Conservation (phyloP, 2,888 invertebrate genomes). For the Xestia rhomboidea region DNA sequence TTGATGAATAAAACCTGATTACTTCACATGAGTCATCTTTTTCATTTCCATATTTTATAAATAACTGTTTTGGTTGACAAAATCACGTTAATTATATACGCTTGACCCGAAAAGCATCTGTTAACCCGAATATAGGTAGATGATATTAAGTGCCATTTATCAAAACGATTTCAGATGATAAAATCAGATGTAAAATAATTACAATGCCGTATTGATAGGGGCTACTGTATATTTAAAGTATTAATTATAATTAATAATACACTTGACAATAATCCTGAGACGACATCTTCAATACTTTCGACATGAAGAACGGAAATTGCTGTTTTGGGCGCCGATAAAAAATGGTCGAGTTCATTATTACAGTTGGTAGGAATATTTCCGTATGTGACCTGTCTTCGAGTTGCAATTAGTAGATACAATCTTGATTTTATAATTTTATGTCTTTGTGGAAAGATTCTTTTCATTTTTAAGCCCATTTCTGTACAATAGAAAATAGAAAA, state of each 20-base stretch:
- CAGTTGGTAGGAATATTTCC: constrained; percentile 55
- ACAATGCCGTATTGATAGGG: constrained; percentile 44
- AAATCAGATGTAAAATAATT: constrained; percentile 60
- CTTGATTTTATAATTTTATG: no score
- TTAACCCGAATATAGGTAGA: constrained; percentile 55
- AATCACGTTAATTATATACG: constrained; percentile 48
- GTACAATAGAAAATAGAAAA: no score
- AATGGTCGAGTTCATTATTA: constrained; percentile 31
- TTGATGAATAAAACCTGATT: constrained; percentile 53
- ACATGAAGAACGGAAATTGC: constrained; percentile 34
- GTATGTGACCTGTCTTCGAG: constrained; percentile 55
- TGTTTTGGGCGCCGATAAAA: constrained; percentile 33
- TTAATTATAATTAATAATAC: constrained; percentile 58
- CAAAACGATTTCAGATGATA: constrained; percentile 59
- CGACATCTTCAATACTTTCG: constrained; percentile 17
- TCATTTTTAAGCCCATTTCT: no score
- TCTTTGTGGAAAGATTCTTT: no score
- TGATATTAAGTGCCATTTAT: constrained; percentile 51
- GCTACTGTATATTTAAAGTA: constrained; percentile 61
- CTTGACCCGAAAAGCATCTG: constrained; percentile 36
- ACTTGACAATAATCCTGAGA: constrained; percentile 40
- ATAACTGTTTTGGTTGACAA: constrained; percentile 41
- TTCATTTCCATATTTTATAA: constrained; percentile 25
- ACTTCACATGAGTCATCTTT: constrained; percentile 26
- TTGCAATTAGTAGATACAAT: constrained; percentile 73